Evolutionary conservation across 2,113 vertebrate species (phyloP).

Genomic region (Alouatta palliata): DNA sequence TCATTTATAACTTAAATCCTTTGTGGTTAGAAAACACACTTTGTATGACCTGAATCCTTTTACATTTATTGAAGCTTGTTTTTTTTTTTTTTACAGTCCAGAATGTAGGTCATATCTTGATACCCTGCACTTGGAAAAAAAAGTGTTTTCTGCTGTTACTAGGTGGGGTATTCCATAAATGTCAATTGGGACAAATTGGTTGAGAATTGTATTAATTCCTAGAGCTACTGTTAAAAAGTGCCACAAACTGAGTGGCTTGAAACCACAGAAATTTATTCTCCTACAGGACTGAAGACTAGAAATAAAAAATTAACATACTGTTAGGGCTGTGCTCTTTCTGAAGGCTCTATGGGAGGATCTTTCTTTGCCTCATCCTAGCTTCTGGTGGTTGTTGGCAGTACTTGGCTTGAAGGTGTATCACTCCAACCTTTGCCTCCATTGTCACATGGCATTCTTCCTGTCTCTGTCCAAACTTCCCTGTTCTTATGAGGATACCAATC

Average conservation of each 20-base stretch:
- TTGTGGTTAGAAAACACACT: neutral
- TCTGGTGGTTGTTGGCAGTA: neutral
- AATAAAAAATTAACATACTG: neutral
- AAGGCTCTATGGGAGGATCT: neutral
- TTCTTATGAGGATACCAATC: neutral
- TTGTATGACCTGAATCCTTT: neutral
- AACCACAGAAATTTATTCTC: neutral
- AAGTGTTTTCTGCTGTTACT: neutral
- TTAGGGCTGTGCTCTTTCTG: neutral
- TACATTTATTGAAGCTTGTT: neutral
- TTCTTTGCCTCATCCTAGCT: neutral
- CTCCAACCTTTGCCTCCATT: neutral
- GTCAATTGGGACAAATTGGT: neutral
- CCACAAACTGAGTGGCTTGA: neutral
- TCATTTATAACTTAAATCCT: constrained; percentile 12
- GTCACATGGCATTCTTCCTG: neutral
- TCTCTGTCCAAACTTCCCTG: neutral
- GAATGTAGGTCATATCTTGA: neutral
- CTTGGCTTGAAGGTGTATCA: neutral
- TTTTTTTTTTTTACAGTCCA: neutral
- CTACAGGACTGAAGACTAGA: neutral
- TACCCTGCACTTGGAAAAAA: neutral
- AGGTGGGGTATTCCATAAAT: neutral
- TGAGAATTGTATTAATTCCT: neutral
- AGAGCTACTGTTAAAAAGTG: neutral